Base-by-base conservation (phyloP, 2,888 invertebrate species). In the Cosmopolites sordidus region DNA sequence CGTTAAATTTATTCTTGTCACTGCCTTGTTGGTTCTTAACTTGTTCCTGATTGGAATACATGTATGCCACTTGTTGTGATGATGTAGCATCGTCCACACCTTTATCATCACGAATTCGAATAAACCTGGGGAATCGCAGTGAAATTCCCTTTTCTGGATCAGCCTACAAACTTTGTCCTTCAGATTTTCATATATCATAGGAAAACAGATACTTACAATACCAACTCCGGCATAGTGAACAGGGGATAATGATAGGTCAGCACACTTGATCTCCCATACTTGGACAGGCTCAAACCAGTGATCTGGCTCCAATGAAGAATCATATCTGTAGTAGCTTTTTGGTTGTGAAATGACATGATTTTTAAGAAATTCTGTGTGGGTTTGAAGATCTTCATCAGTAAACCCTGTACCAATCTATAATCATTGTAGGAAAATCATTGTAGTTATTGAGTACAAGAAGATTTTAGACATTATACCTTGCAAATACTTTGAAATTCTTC, bases 181-280 rank as follows among this genome's bases (percentile, higher is more conserved):
- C n/a, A n/a, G n/a, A n/a, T n/a, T 22, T 22, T 5, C 22, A 8
- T 22, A 22, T 22, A 61, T 50, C 4, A 22, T 5, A 22, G 22
- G 22, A 8, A 5, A 8, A 22, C 8, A 8, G 22, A 22, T 48
- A 73, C 81, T 76, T 71, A 87, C 89, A 67, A 92, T 84, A 44
- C 92, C 92, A 41, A 83, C 73, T 0, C 89, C 98, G 43, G 98
- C 98, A 69, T 81, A 82, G 74, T 99, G 95, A 44, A 89, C 85
- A 12, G 99, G 97, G 27, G 97, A 98, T 43, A 99, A 81, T 4
- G 97, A 97, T 52, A 99, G 80, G 80, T 99, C 98, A 0, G 98
- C 98, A 73, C 95, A 70, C 58, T 70, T 70, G 16, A 70, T 66
- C 89, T 79, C 98, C 98, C 38, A 70, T 51, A 99, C 95, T 73